Percentiles rank a stretch among this genome's conserved stretches.
These are phyloP conservation scores for Tipula helvola DNA, from an alignment of 2,888 invertebrate species.

Conservation along the genomic window DNA sequence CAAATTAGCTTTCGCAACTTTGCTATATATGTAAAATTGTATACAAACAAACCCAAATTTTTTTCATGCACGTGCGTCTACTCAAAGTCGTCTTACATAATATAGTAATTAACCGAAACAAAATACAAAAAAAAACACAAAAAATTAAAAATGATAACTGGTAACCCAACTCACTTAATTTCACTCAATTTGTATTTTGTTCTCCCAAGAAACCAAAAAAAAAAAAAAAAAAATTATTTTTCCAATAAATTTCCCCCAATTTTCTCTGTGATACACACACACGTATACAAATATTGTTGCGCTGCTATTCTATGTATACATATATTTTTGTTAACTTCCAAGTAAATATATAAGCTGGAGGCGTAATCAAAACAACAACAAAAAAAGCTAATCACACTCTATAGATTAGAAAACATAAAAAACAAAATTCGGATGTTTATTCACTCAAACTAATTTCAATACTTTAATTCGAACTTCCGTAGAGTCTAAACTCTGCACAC, in stretches of 20 bases:
- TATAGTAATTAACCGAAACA: no score
- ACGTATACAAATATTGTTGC: background rate
- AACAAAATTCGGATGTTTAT: background rate
- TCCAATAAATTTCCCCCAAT: background rate
- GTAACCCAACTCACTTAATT: background rate
- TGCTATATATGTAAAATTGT: no score
- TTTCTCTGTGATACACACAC: background rate
- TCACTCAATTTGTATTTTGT: background rate
- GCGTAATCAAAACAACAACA: background rate
- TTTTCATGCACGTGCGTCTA: no score
- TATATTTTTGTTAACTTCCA: background rate
- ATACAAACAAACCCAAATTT: no score
- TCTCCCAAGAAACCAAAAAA: background rate
- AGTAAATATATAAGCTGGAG: background rate
- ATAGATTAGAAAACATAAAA: background rate
- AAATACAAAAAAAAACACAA: background rate
- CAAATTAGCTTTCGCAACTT: no score
- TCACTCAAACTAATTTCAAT: background rate
- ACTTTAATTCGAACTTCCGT: background rate
- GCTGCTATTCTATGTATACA: background rate
- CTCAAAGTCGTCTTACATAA: no score
- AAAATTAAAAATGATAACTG: background rate
- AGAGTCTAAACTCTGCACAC: background rate
- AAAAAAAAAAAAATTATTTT: background rate
- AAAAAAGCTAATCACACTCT: background rate